phyloP scores from a whole-genome alignment of 2,113 vertebrate species.

The Trematomus loennbergii region DNA sequence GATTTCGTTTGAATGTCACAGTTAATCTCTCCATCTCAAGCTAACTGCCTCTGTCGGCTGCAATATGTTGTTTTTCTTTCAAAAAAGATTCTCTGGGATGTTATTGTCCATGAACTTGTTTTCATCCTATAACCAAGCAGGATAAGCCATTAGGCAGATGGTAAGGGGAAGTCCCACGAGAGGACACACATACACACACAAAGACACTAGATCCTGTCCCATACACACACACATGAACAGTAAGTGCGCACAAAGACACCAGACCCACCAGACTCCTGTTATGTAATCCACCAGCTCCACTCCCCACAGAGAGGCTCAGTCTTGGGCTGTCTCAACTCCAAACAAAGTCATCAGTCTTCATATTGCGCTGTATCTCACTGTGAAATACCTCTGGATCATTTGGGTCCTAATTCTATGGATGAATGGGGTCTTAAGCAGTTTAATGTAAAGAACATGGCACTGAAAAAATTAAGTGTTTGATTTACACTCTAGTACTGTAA shows the following conservation, averaged over 20 bases:
- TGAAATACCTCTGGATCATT: conserved; percentile 51
- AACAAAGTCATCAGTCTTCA: conserved; percentile 70
- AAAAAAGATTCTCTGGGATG: conserved; percentile 22
- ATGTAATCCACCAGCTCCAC: conserved; percentile 81
- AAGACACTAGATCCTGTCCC: conserved; percentile 59
- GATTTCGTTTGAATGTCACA: conserved; percentile 22
- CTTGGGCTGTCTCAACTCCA: conserved; percentile 61
- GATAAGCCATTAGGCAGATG: conserved; percentile 86
- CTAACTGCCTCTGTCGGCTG: conserved; percentile 1
- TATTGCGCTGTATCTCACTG: conserved; percentile 47
- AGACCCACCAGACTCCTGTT: conserved; percentile 77
- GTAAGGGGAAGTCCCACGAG: conserved; percentile 77
- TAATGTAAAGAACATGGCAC: neutral
- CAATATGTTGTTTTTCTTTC: conserved; percentile 29
- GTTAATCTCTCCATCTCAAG: conserved; percentile 9
- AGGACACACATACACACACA: conserved; percentile 52
- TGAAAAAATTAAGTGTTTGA: conserved; percentile 10
- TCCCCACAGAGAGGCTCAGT: conserved; percentile 65
- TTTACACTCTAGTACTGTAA: neutral
- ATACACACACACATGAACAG: conserved; percentile 53
- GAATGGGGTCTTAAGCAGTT: neutral
- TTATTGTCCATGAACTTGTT: conserved; percentile 80
- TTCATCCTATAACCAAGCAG: conserved; percentile 77
- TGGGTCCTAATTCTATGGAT: neutral
- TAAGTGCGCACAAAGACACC: conserved; percentile 74